phyloP scores from a whole-genome alignment of 2,797 vertebrate genomes.

The Hybognathus amarus region DNA sequence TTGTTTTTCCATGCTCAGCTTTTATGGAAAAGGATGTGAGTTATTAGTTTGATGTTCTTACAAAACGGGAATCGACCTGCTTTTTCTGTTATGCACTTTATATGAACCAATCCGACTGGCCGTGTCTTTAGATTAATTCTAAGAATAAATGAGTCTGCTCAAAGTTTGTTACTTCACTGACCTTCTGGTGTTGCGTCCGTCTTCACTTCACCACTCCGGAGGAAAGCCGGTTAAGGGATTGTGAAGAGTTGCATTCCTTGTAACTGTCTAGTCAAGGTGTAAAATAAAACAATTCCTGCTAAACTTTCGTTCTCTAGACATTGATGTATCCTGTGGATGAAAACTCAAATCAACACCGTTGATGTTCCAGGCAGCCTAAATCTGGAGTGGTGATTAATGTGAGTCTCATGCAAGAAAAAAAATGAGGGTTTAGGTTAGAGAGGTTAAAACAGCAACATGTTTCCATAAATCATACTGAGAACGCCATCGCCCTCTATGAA shows the following conservation, averaged over 20 bases:
- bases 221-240: neutral
- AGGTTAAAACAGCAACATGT: slow-evolving; percentile 26
- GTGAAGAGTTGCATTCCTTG: slow-evolving; percentile 15
- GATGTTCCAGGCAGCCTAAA: neutral
- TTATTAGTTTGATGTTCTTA: neutral
- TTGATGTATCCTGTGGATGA: neutral
- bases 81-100: neutral
- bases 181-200: slow-evolving; percentile 23
- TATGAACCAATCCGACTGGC: neutral
- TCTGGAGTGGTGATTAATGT: slow-evolving; percentile 31
- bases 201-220: slow-evolving; percentile 4
- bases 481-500: neutral
- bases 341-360: neutral
- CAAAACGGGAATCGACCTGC: neutral
- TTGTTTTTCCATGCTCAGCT: neutral
- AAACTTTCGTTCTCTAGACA: slow-evolving; percentile 1
- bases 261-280: neutral
- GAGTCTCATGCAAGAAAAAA: neutral
- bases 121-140: neutral
- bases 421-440: neutral
- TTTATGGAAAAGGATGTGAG: neutral
- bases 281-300: neutral
- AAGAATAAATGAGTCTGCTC: neutral
- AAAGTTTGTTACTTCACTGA: neutral
- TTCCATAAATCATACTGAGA: slow-evolving; percentile 24